Evolutionary conservation across 2,113 vertebrate species (phyloP).

Genomic region (Anarrhichthys ocellatus): DNA sequence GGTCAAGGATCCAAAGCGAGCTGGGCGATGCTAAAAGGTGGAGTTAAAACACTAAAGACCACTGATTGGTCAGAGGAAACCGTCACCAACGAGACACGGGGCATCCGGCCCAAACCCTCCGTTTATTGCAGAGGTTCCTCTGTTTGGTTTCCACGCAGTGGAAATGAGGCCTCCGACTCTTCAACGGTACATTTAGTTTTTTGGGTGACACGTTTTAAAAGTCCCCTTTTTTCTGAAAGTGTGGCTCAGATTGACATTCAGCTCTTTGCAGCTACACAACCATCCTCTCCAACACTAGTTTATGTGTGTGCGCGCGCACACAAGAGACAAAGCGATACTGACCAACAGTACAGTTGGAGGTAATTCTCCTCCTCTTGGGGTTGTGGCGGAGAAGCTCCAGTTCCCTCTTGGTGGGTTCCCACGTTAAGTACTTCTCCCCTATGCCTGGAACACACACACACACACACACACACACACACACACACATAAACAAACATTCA

Average conservation of each 20-base stretch:
- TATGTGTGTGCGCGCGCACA: no score
- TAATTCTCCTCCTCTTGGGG: constrained; percentile 98
- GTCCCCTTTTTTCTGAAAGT: neutral
- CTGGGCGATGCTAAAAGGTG: no score
- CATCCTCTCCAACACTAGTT: neutral
- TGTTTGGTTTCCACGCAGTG: no score
- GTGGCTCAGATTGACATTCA: neutral
- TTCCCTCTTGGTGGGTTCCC: constrained; percentile 98
- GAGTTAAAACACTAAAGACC: no score
- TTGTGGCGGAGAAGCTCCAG: constrained; percentile 97
- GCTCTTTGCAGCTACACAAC: neutral
- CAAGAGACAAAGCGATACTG: constrained; percentile 37
- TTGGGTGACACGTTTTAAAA: no score
- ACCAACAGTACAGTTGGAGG: constrained; percentile 99
- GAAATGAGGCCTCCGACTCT: no score
- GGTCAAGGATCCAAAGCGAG: no score
- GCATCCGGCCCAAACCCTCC: no score
- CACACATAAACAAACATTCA: constrained; percentile 1
- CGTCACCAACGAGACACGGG: no score
- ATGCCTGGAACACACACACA: constrained; percentile 83
- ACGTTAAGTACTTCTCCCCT: constrained; percentile 97
- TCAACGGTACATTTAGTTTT: no score
- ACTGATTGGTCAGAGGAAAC: no score
- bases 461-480: neutral
- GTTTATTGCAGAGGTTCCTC: no score